phyloP scores from a whole-genome alignment of 1,140 invertebrate species.

The Augochlora pura region DNA sequence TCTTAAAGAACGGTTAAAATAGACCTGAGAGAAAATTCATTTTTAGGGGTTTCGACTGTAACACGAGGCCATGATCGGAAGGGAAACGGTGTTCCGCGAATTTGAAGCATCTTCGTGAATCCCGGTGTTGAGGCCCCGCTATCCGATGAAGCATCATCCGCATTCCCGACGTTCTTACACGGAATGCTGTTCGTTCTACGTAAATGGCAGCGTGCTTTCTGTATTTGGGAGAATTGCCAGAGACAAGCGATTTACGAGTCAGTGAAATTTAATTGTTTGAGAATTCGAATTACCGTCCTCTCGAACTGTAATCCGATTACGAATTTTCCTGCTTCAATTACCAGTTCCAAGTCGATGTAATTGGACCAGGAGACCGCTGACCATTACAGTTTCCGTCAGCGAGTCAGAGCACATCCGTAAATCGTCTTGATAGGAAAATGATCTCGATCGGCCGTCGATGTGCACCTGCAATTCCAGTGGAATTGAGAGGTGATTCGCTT shows the following conservation, averaged over 20 bases:
- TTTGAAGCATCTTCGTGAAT: conserved; percentile 28
- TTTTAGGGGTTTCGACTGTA: neutral
- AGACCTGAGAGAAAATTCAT: no score
- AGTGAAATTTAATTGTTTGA: conserved; percentile 42
- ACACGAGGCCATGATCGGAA: neutral
- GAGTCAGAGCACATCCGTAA: neutral
- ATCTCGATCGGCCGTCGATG: neutral
- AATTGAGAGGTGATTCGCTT: neutral
- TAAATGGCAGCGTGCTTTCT: neutral
- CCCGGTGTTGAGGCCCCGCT: neutral
- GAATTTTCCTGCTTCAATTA: conserved; percentile 26
- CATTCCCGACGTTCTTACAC: conserved; percentile 17
- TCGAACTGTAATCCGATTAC: conserved; percentile 41
- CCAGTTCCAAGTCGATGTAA: neutral
- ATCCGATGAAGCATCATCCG: conserved; percentile 6
- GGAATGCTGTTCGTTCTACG: neutral
- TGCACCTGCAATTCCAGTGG: neutral
- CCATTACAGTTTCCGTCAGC: conserved; percentile 1
- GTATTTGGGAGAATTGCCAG: conserved; percentile 34
- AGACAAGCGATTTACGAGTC: conserved; percentile 9
- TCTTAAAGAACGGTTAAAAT: no score
- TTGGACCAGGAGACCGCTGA: neutral
- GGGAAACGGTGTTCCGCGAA: conserved; percentile 12
- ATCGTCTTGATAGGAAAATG: neutral
- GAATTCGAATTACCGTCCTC: conserved; percentile 28